Percentiles rank a stretch among this genome's conserved stretches.
phyloP scores from a whole-genome alignment of 2,888 invertebrate species.

The Aspidapion aeneum region DNA sequence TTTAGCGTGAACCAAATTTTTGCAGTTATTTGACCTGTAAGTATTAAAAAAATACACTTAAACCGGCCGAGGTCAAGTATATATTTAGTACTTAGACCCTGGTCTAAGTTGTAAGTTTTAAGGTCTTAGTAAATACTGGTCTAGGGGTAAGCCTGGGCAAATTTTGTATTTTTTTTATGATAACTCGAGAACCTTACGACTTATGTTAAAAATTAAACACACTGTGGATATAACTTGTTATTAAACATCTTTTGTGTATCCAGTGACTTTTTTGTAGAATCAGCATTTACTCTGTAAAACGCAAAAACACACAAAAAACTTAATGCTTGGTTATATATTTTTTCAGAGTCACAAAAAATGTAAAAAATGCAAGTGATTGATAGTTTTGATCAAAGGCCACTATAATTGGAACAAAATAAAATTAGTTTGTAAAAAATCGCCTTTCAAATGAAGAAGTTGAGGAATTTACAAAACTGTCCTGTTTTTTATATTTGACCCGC shows the following conservation, averaged over 20 bases:
- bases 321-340: background rate
- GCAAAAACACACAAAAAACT: background rate
- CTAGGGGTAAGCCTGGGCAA: too few species aligned
- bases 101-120: too few species aligned
- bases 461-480: background rate
- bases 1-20: too few species aligned
- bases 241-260: background rate
- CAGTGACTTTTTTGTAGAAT: background rate
- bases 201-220: background rate
- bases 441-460: background rate
- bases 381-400: background rate
- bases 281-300: background rate
- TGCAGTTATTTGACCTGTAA: too few species aligned
- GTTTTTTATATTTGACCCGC: background rate
- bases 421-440: background rate
- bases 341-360: background rate
- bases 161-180: background rate
- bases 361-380: background rate
- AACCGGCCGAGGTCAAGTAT: too few species aligned
- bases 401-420: background rate
- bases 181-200: background rate
- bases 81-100: too few species aligned
- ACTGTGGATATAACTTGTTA: background rate
- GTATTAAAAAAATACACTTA: too few species aligned
- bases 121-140: too few species aligned